These are phyloP conservation scores for Amphipyra tragopoginis DNA, from an alignment of 2,888 invertebrate genomes.

Conservation along the genomic window DNA sequence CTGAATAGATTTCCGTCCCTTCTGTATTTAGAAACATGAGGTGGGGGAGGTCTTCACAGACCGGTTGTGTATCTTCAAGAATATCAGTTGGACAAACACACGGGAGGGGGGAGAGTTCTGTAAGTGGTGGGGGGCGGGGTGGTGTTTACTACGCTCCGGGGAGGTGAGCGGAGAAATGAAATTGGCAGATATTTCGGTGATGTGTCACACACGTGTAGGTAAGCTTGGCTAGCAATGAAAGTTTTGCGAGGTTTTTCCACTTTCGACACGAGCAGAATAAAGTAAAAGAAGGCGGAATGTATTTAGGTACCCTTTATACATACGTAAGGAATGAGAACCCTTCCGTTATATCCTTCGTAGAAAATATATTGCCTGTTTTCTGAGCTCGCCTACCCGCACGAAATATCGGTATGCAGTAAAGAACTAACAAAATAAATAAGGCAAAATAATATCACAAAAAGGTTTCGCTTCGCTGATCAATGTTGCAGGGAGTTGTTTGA, in stretches of 20 bases:
- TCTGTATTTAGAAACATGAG: slow-evolving; percentile 49
- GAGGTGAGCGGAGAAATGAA: slow-evolving; percentile 87
- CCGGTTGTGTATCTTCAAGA: slow-evolving; percentile 81
- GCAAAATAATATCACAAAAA: slow-evolving; percentile 58
- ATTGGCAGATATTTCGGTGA: slow-evolving; percentile 88
- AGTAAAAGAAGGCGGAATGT: slow-evolving; percentile 75
- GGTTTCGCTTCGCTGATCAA: slow-evolving; percentile 47
- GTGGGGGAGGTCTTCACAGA: slow-evolving; percentile 65
- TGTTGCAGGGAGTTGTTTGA: slow-evolving; percentile 38
- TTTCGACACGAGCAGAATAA: slow-evolving; percentile 81
- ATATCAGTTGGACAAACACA: slow-evolving; percentile 85
- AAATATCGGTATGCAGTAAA: slow-evolving; percentile 61
- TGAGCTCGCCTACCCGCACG: slow-evolving; percentile 57
- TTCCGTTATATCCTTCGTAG: slow-evolving; percentile 62
- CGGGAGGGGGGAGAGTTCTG: slow-evolving; percentile 64
- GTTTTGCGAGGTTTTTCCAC: slow-evolving; percentile 84
- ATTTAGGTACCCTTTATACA: slow-evolving; percentile 68
- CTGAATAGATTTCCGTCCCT: slow-evolving; percentile 57
- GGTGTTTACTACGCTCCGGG: slow-evolving; percentile 87
- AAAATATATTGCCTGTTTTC: slow-evolving; percentile 73
- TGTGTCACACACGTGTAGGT: slow-evolving; percentile 85
- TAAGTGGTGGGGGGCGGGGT: slow-evolving; percentile 69
- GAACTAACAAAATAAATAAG: slow-evolving; percentile 60
- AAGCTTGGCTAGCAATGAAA: slow-evolving; percentile 82
- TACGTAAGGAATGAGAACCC: slow-evolving; percentile 66